Base-by-base conservation (phyloP, 2,888 invertebrate genomes). In the Rutpela maculata region DNA sequence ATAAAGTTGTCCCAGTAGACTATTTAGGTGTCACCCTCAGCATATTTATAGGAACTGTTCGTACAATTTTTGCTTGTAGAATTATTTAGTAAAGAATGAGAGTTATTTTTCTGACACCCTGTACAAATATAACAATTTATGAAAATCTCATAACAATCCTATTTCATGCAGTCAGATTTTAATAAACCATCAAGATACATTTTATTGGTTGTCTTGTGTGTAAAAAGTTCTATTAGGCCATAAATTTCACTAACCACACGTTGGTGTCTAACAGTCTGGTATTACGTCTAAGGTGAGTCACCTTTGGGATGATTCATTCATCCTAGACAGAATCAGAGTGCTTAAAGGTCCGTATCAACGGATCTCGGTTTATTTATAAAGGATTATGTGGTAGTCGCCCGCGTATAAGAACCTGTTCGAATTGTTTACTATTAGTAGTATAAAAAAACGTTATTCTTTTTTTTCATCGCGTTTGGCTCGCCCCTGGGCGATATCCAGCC, bases 301-400 rank as follows among this genome's bases (percentile, higher is more conserved):
- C 50, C 50, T 50, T n/a, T 43, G n/a, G 50, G 50, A 50, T 50
- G 50, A 50, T n/a, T 50, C 43, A 43, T 43, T 43, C 50, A 50
- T 50, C 50, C 6, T 50, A 50, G 50, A 50, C n/a, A 50, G 50
- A 50, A 50, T n/a, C 50, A 15, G 50, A n/a, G 12, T 50, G 50
- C 50, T 12, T 50, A 50, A 15, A n/a, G 50, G 15, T n/a, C n/a
- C 50, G 50, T 50, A 6, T 50, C 50, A n/a, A 50, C 50, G n/a
- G 50, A 50, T n/a, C 50, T 50, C 15, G 50, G n/a, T 50, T 50
- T 50, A n/a, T 50, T n/a, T 50, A 50, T 50, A 50, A 50, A n/a
- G n/a, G n/a, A 15, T 50, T n/a, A n/a, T 50, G 15, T 50, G 50
- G 15, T 50, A 50, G n/a, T n/a, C 0, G 50, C 15, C 7, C 15